Evolutionary conservation across 2,113 vertebrate genomes (phyloP).

Genomic region (Galeopterus variegatus): DNA sequence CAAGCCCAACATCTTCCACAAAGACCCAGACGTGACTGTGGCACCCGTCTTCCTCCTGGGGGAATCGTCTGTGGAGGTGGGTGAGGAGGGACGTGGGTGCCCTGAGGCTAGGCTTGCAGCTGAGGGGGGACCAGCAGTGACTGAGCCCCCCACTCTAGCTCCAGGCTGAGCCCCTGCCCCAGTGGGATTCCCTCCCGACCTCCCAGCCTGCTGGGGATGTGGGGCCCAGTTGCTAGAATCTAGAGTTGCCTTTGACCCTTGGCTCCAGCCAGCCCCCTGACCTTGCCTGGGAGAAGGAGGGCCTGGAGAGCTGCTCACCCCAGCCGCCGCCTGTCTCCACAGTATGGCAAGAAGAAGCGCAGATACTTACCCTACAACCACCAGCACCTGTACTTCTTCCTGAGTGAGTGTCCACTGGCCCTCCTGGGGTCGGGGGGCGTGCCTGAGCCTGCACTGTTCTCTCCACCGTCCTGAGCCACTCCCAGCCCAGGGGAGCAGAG

Average conservation of each 20-base stretch:
- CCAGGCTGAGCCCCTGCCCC: neutral
- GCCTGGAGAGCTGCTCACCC: neutral
- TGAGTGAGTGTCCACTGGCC: constrained; percentile 87
- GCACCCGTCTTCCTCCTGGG: constrained; percentile 73
- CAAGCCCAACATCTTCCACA: constrained; percentile 96
- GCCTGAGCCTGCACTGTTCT: neutral
- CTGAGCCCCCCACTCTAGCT: neutral
- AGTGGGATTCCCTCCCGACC: neutral
- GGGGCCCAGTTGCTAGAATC: neutral
- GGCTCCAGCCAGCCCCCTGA: neutral
- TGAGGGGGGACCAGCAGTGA: neutral
- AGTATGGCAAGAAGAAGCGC: constrained; percentile 94
- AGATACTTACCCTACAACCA: constrained; percentile 92
- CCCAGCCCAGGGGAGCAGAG: neutral
- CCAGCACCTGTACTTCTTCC: constrained; percentile 94
- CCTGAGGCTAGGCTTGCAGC: neutral
- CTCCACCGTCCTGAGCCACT: too few species aligned
- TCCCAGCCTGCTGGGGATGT: neutral
- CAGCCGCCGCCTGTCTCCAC: constrained; percentile 60
- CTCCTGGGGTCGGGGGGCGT: accelerated
- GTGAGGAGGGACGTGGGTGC: neutral
- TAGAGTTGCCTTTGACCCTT: constrained; percentile 39
- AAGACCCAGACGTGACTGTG: constrained; percentile 95
- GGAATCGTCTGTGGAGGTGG: constrained; percentile 73
- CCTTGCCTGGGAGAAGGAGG: neutral